Evolutionary conservation across 2,888 invertebrate species (phyloP).

Genomic region (Dryococelus australis): DNA sequence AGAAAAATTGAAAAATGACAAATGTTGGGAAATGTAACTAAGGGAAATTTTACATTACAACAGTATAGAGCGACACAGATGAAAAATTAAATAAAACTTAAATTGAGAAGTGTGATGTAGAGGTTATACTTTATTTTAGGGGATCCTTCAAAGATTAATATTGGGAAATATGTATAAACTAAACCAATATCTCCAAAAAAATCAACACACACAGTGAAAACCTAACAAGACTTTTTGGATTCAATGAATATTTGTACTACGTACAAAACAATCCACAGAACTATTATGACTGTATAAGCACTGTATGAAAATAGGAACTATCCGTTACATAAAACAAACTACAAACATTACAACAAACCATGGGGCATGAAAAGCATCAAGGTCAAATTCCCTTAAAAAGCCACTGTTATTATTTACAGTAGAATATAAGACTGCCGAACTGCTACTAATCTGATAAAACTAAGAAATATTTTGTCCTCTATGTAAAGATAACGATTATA

Average conservation of each 20-base stretch:
- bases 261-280: background rate
- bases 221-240: background rate
- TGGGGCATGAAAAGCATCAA: background rate
- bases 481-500: too few species aligned
- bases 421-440: background rate
- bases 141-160: background rate
- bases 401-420: background rate
- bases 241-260: background rate
- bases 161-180: background rate
- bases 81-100: too few species aligned
- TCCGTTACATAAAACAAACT: background rate
- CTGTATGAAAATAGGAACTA: background rate
- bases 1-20: too few species aligned
- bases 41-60: too few species aligned
- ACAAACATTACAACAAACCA: background rate
- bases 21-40: too few species aligned
- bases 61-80: too few species aligned
- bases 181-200: background rate
- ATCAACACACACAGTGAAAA: background rate
- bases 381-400: background rate
- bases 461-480: too few species aligned
- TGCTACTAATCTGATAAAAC: too few species aligned
- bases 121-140: too few species aligned
- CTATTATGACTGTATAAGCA: slow-evolving; percentile 16
- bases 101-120: too few species aligned